phyloP scores from a whole-genome alignment of 2,113 vertebrate genomes.

The Toxotes jaculatrix region DNA sequence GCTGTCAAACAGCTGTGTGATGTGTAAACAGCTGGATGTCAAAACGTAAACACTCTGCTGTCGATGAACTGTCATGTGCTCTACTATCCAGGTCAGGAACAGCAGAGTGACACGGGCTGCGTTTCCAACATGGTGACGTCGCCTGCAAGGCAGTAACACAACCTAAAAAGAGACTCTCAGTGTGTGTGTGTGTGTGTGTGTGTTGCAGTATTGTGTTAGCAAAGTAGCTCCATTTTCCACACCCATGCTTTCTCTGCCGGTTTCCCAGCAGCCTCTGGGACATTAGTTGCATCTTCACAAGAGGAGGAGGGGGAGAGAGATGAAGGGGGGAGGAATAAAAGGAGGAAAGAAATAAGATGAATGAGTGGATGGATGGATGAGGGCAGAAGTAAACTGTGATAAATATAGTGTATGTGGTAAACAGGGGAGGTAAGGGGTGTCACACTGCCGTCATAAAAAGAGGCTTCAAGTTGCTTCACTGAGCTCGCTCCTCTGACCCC shows the following conservation, averaged over 20 bases:
- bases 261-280: slow-evolving; percentile 48
- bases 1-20: background rate
- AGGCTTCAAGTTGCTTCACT: background rate
- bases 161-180: slow-evolving; percentile 19
- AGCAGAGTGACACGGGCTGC: background rate
- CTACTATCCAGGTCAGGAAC: slow-evolving; percentile 18
- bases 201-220: slow-evolving; percentile 54
- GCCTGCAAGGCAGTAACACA: slow-evolving; percentile 22
- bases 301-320: slow-evolving; percentile 28
- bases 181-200: slow-evolving; percentile 24
- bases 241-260: slow-evolving; percentile 43
- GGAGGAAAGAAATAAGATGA: background rate
- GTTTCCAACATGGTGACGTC: slow-evolving; percentile 7
- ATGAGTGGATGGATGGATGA: background rate
- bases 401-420: background rate
- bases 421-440: background rate
- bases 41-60: background rate
- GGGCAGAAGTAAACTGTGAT: slow-evolving; percentile 28
- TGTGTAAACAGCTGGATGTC: slow-evolving; percentile 5
- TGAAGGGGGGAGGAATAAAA: background rate
- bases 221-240: slow-evolving; percentile 61
- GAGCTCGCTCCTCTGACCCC: slow-evolving; percentile 47
- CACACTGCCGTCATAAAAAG: background rate
- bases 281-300: slow-evolving; percentile 45
- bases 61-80: slow-evolving; percentile 36